Evolutionary conservation across 2,113 vertebrate genomes (phyloP).

Genomic region (Thunnus maccoyii): DNA sequence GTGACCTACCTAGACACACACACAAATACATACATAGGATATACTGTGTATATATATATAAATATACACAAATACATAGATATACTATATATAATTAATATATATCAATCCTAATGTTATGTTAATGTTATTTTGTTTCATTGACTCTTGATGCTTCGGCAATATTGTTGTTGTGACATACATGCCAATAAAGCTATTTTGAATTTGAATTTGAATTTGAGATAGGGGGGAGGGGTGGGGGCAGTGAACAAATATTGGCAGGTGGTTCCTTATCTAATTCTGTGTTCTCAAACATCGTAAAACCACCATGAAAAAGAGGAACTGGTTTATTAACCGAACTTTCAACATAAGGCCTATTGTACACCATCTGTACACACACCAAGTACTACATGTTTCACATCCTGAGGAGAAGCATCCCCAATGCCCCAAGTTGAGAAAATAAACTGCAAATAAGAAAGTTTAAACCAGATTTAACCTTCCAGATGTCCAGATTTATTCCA

Average conservation of each 20-base stretch:
- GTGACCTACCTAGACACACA: too few relatives aligned
- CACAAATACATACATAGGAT: too few relatives aligned
- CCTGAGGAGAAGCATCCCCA: not conserved
- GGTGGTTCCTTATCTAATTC: conserved; percentile 68
- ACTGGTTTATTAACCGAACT: conserved; percentile 55
- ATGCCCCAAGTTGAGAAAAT: not conserved
- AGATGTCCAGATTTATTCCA: conserved; percentile 3
- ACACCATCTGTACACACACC: conserved; percentile 27
- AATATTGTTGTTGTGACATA: too few relatives aligned
- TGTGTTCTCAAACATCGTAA: conserved; percentile 75
- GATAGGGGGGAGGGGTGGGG: too few relatives aligned
- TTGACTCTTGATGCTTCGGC: too few relatives aligned
- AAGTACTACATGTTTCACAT: not conserved
- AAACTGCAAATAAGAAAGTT: not conserved
- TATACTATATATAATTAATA: too few relatives aligned
- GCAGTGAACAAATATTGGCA: conserved; percentile 3
- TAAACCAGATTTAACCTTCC: not conserved
- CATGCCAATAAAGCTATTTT: too few relatives aligned
- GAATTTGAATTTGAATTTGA: too few relatives aligned
- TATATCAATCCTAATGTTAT: too few relatives aligned
- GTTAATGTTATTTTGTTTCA: too few relatives aligned
- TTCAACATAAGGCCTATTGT: conserved; percentile 21
- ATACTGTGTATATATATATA: too few relatives aligned
- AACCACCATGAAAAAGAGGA: conserved; percentile 68
- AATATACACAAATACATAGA: too few relatives aligned